These are phyloP conservation scores for Xylocopa sonorina DNA, from an alignment of 1,140 invertebrate genomes.

Conservation along the genomic window DNA sequence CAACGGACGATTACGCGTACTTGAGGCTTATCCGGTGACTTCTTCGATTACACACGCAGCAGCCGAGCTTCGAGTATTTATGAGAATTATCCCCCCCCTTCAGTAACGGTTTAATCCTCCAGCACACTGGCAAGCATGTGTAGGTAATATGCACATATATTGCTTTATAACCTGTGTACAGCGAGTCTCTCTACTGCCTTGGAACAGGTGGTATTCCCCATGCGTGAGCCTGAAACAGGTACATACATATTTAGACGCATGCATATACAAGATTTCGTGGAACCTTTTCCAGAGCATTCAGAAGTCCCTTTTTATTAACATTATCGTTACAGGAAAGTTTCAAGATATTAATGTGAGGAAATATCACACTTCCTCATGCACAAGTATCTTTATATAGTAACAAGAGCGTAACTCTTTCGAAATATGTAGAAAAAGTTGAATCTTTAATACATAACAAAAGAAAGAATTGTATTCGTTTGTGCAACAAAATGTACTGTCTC, in stretches of 20 bases:
- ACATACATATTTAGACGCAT: too few species aligned
- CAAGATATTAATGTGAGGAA: too few species aligned
- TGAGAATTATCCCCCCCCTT: constrained; percentile 41
- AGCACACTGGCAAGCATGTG: too few species aligned
- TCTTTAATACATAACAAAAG: too few species aligned
- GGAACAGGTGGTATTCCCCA: constrained; percentile 51
- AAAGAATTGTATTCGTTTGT: too few species aligned
- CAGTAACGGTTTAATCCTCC: not conserved
- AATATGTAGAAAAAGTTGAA: not conserved
- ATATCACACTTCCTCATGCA: not conserved
- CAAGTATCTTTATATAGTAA: not conserved
- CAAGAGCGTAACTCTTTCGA: not conserved
- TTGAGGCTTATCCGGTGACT: not conserved
- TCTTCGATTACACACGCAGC: constrained; percentile 24
- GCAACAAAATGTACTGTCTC: too few species aligned
- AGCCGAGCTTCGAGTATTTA: constrained; percentile 36
- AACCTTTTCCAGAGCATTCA: not conserved
- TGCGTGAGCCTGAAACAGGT: not conserved
- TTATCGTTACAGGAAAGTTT: not conserved
- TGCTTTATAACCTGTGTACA: not conserved
- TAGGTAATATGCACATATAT: not conserved
- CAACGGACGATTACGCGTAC: constrained; percentile 1
- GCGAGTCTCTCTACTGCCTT: not conserved
- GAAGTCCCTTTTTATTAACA: not conserved
- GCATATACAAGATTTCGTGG: constrained; percentile 41